A percentile compares a stretch with the other conserved stretches of the same genome.
These are phyloP conservation scores for Uromys caudimaculatus DNA, from an alignment of 2,797 vertebrate genomes.

Conservation along the genomic window DNA sequence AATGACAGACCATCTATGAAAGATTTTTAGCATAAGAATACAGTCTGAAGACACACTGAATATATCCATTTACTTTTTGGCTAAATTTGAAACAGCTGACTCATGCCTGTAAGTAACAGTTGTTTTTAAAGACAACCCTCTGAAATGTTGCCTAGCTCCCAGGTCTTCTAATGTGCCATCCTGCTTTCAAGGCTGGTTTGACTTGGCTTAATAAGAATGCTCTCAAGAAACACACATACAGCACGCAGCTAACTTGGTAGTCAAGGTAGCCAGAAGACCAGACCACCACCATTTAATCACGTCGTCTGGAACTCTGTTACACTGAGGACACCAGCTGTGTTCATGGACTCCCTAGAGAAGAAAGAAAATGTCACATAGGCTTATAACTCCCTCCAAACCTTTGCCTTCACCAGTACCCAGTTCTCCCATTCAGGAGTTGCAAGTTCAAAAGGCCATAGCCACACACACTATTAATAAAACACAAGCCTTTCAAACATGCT, in stretches of 20 bases:
- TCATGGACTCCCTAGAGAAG: not conserved
- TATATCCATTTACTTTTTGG: not conserved
- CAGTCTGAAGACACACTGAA: not conserved
- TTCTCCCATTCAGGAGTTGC: not conserved
- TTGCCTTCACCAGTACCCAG: too few relatives aligned
- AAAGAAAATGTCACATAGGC: not conserved
- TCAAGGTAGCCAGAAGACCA: not conserved
- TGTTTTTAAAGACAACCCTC: not conserved
- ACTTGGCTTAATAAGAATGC: not conserved
- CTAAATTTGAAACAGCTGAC: not conserved
- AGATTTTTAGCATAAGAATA: conserved; percentile 32
- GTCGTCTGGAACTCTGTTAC: not conserved
- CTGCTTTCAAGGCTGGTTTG: conserved; percentile 5
- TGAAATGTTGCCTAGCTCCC: not conserved
- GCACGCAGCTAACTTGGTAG: not conserved
- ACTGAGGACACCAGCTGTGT: not conserved
- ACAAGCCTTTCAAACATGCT: not conserved
- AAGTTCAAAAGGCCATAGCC: not conserved
- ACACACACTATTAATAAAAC: not conserved
- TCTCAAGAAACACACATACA: conserved; percentile 22
- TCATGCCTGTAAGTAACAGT: not conserved
- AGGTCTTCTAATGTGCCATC: not conserved
- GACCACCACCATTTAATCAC: not conserved
- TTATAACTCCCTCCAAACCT: not conserved
- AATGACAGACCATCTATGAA: not conserved